Base-by-base conservation (phyloP, 2,113 vertebrate genomes). In the Chaetodon trifascialis region DNA sequence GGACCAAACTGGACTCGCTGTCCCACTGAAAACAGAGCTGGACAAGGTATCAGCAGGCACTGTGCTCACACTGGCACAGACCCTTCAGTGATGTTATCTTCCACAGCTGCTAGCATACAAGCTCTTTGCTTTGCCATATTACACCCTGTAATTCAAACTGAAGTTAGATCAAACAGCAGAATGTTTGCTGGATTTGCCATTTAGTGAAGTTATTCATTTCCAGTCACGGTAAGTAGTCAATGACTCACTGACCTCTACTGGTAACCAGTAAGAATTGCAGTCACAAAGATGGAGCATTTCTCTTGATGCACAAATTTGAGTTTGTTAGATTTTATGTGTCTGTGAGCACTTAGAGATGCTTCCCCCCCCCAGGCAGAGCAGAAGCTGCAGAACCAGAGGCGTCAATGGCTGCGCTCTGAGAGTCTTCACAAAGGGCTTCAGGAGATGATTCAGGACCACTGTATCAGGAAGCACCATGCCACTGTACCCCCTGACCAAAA, bases 381-480 rank as follows among this genome's bases (percentile, higher is more conserved):
- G 77, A 95, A 96, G 73, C 80, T 98, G 60, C 94, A 93, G 69
- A 78, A 84, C 38, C 95, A 95, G 84, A 95, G 91, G 70, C 83
- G 93, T 47, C 55, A 80, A 11, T 97, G 96, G 97, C 89, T 97
- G 68, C 90, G 92, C 54, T 95, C 92, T 2, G 96, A 97, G 85
- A 88, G 90, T 49, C 81, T 97, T 56, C 73, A 95, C 65, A 91
- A 94, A 44, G 76, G 94, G 12, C 91, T 98, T 81, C 94, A 95
- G 58, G 97, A 97, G 85, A 95, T 97, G 86, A 91, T 96, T 59
- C 89, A 95, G 77, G 95, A 97, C 5, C 91, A 95, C 80, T 94
- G 82, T 47, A 93, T 96, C 68, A 95, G 88, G 84, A 94, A 91
- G 67, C 91, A 93, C 47, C 93, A 93, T 5, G 62, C 88, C 40